phyloP scores from a whole-genome alignment of 2,113 vertebrate genomes.

The Ailuropoda melanoleuca region DNA sequence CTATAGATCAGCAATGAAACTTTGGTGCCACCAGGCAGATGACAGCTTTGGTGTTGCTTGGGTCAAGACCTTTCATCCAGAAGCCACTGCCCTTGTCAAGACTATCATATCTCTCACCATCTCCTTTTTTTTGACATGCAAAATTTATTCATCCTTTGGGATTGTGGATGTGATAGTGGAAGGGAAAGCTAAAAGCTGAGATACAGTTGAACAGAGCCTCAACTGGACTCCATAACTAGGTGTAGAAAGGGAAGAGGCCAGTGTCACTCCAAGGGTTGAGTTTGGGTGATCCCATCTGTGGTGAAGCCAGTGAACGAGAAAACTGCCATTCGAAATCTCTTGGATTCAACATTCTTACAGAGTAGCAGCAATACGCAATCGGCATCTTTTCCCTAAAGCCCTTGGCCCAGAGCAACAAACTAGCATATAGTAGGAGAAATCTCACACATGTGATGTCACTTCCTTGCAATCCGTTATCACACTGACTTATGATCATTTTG shows the following conservation, averaged over 20 bases:
- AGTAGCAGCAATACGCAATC: background rate
- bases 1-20: background rate
- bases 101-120: background rate
- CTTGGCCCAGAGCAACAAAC: background rate
- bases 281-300: background rate
- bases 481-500: background rate
- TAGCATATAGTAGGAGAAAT: background rate
- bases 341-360: background rate
- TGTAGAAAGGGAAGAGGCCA: background rate
- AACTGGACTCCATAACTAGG: background rate
- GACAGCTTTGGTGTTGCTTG: background rate
- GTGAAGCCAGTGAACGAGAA: background rate
- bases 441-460: background rate
- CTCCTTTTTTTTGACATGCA: background rate
- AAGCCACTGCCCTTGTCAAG: slow-evolving; percentile 39
- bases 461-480: background rate
- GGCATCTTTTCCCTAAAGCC: background rate
- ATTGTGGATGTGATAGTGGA: background rate
- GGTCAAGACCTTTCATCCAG: background rate
- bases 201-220: background rate
- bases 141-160: background rate
- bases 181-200: background rate
- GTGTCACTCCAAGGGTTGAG: background rate
- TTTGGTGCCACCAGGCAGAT: background rate
- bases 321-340: background rate